A percentile compares a stretch with the other conserved stretches of the same genome.
Conservation (phyloP, 2,888 invertebrate genomes). For the Athripsodes cinereus region DNA sequence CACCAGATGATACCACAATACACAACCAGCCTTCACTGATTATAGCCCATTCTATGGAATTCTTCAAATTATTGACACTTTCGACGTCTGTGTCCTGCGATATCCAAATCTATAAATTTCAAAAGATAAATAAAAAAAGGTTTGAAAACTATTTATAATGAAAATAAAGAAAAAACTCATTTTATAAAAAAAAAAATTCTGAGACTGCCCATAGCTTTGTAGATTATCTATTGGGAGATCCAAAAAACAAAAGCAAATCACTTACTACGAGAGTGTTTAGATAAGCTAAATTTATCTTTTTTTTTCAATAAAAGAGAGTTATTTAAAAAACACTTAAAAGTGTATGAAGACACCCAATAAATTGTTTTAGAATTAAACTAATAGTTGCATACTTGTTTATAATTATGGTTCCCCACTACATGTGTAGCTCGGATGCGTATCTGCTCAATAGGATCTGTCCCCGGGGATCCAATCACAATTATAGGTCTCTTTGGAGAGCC, state of each 20-base stretch:
- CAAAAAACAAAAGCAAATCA: too few species aligned
- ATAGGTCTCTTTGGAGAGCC: conserved; percentile 58
- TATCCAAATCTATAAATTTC: conserved; percentile 39
- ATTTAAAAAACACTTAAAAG: too few species aligned
- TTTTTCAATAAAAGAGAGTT: neutral
- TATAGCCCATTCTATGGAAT: conserved; percentile 34
- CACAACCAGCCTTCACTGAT: conserved; percentile 29
- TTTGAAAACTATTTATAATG: too few species aligned
- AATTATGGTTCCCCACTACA: conserved; percentile 40
- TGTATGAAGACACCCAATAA: too few species aligned
- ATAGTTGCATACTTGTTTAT: conserved; percentile 48
- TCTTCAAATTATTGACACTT: conserved; percentile 10
- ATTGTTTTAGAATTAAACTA: too few species aligned
- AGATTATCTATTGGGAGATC: too few species aligned
- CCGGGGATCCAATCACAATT: conserved; percentile 79
- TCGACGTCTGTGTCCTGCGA: conserved; percentile 32
- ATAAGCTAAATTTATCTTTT: too few species aligned
- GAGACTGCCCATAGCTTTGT: too few species aligned
- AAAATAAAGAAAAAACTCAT: too few species aligned
- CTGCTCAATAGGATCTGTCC: conserved; percentile 86
- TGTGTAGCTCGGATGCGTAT: conserved; percentile 59
- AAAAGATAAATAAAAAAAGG: too few species aligned
- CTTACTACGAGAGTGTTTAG: too few species aligned
- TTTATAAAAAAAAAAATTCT: too few species aligned
- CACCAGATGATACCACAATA: conserved; percentile 30